Evolutionary conservation across 2,113 vertebrate species (phyloP).

Genomic region (Neolamprologus sp.): DNA sequence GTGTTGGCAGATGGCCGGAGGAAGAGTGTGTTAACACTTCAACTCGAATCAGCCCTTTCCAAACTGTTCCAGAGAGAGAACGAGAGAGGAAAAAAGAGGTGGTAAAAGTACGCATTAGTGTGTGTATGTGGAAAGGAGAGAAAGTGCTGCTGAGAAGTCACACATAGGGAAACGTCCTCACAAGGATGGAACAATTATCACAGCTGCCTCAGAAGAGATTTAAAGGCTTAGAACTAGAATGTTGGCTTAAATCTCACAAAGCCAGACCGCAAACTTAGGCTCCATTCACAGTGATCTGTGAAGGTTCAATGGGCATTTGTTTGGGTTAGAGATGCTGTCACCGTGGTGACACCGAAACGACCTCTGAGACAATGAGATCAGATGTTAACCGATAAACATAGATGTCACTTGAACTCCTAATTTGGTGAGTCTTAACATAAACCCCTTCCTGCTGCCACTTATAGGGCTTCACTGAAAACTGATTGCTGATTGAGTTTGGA

Average conservation of each 20-base stretch:
- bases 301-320: not conserved
- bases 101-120: not conserved
- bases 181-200: not conserved
- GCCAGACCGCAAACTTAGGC: not conserved
- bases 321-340: not conserved
- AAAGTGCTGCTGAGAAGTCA: not conserved
- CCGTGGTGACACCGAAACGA: not conserved
- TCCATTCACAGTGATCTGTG: not conserved
- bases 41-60: conserved; percentile 36
- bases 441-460: not conserved
- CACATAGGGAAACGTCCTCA: not conserved
- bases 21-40: conserved; percentile 48
- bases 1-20: conserved; percentile 51
- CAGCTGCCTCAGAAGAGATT: not conserved
- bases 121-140: not conserved
- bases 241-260: not conserved
- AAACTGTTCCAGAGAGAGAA: not conserved
- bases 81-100: not conserved
- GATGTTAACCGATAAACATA: not conserved
- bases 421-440: not conserved
- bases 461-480: not conserved
- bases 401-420: not conserved
- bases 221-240: not conserved
- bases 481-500: not conserved
- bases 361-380: not conserved